Conservation (phyloP, 2,888 invertebrate genomes). For the Melieria omissa region DNA sequence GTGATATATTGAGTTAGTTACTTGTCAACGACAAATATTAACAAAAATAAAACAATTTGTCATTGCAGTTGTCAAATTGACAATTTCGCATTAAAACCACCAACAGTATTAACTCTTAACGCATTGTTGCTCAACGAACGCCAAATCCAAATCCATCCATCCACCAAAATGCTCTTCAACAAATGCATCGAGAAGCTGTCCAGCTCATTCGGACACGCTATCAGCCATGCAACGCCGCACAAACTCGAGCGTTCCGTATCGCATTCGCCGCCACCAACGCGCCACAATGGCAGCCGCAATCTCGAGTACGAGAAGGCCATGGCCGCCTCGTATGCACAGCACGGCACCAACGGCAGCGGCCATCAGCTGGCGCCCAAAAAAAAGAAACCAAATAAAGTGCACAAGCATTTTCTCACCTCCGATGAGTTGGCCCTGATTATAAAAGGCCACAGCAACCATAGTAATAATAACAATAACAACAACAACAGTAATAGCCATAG, state of each 20-base stretch:
- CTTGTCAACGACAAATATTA: too few species aligned
- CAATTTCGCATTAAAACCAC: not conserved
- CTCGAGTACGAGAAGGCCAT: slow-evolving; percentile 60
- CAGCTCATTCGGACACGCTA: slow-evolving; percentile 42
- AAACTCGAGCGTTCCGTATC: slow-evolving; percentile 35
- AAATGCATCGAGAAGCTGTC: slow-evolving; percentile 65
- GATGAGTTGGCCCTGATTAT: slow-evolving; percentile 46
- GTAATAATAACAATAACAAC: slow-evolving; percentile 36
- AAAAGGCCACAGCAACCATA: slow-evolving; percentile 31
- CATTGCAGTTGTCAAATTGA: not conserved
- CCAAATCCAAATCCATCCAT: not conserved
- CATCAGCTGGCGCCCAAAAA: slow-evolving; percentile 42
- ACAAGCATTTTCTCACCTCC: slow-evolving; percentile 41
- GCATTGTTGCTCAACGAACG: not conserved
- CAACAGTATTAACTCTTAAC: slow-evolving; percentile 16
- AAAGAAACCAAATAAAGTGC: slow-evolving; percentile 43
- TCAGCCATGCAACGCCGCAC: slow-evolving; percentile 26
- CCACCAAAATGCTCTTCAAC: slow-evolving; percentile 61
- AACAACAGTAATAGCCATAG: slow-evolving; percentile 35
- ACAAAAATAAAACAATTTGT: not conserved
- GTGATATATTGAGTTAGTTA: too few species aligned
- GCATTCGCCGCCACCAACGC: not conserved
- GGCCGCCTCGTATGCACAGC: slow-evolving; percentile 53
- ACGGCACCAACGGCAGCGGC: slow-evolving; percentile 16
- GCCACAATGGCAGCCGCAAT: slow-evolving; percentile 51